Evolutionary conservation across 2,797 vertebrate genomes (phyloP).

Genomic region (Anomalospiza imberbis): DNA sequence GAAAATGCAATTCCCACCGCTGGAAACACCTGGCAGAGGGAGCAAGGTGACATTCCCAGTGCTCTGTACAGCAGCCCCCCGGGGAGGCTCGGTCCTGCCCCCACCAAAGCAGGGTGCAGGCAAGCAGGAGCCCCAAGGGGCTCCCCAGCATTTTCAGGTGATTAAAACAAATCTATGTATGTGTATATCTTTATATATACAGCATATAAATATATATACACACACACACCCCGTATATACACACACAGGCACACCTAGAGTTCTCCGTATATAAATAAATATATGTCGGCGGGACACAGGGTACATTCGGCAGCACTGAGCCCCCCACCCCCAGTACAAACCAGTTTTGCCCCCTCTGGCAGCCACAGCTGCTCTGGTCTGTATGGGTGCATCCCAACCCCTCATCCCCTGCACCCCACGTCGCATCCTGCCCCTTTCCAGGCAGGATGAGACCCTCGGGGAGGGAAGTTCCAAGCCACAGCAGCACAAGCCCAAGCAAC

Average conservation of each 20-base stretch:
- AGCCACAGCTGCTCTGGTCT: neutral
- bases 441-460: neutral
- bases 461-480: neutral
- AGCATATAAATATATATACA: slow-evolving; percentile 66
- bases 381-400: neutral
- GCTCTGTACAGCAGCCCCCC: neutral
- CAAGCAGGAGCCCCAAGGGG: neutral
- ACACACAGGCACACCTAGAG: slow-evolving; percentile 54
- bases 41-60: neutral
- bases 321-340: neutral
- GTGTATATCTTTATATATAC: slow-evolving; percentile 65
- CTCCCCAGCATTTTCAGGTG: neutral
- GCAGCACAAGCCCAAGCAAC: neutral
- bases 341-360: neutral
- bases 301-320: neutral
- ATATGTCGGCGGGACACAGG: neutral
- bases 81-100: neutral
- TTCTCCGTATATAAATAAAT: slow-evolving; percentile 44
- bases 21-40: neutral
- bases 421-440: neutral
- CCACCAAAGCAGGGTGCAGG: neutral
- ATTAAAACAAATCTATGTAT: slow-evolving; percentile 51
- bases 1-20: neutral
- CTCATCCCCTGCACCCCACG: neutral
- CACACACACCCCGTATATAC: slow-evolving; percentile 52